phyloP scores from a whole-genome alignment of 2,113 vertebrate species.

The Alethe castanea region DNA sequence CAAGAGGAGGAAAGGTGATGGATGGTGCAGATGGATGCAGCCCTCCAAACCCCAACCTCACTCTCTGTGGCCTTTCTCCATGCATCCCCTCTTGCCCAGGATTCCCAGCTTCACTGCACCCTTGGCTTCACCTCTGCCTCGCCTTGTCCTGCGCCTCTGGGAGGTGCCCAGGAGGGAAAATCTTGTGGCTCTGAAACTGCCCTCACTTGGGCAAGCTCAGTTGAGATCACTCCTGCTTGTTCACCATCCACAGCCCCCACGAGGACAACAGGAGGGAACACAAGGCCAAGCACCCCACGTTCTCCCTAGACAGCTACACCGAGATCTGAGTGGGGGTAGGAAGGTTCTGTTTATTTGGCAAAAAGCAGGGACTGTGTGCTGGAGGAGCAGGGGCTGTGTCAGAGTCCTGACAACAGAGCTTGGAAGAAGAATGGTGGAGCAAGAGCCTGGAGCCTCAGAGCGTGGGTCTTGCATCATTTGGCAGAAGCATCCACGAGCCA shows the following conservation, averaged over 20 bases:
- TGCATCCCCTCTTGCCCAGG: rapidly evolving
- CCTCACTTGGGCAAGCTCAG: not conserved
- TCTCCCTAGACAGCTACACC: not conserved
- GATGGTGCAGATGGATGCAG: not conserved
- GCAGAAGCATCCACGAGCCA: not conserved
- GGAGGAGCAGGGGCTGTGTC: not conserved
- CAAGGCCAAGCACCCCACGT: not conserved
- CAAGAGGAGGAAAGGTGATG: not conserved
- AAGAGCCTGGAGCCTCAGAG: not conserved
- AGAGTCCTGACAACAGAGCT: not conserved
- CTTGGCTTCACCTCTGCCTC: not conserved
- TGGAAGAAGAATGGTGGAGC: not conserved
- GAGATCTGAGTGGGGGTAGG: not conserved
- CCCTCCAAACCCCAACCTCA: not conserved
- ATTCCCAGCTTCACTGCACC: not conserved
- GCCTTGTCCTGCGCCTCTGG: not conserved
- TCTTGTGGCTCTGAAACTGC: not conserved
- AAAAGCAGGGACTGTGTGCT: not conserved
- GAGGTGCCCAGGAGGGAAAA: not conserved
- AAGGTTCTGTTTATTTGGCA: conserved; percentile 33
- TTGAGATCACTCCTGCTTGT: not conserved
- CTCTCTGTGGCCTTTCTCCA: not conserved
- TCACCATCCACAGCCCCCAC: not conserved
- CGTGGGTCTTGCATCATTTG: not conserved
- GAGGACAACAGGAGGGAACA: not conserved